Evolutionary conservation across 2,797 vertebrate species (phyloP).

Genomic region (Cetoscarus ocellatus): DNA sequence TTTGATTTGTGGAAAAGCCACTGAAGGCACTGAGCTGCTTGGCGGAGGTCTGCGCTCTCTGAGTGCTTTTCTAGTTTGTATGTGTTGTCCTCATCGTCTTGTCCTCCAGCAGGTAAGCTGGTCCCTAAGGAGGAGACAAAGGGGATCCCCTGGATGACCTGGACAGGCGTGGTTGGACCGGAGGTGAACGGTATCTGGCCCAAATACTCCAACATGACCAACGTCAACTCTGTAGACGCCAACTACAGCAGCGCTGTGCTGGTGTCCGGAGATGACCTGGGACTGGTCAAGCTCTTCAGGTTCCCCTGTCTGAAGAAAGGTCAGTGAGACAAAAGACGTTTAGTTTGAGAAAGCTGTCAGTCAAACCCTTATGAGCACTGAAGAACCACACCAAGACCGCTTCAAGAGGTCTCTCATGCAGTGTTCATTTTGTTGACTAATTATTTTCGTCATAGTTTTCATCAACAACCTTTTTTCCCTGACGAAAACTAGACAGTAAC

Average conservation of each 20-base stretch:
- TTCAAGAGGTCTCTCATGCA: too few species aligned
- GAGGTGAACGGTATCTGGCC: constrained; percentile 97
- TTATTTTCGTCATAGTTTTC: too few species aligned
- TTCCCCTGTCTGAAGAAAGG: constrained; percentile 97
- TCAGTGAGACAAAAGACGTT: constrained; percentile 2
- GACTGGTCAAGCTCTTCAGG: constrained; percentile 92
- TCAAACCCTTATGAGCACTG: too few species aligned
- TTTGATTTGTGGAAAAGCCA: too few species aligned
- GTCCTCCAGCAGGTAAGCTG: constrained; percentile 88
- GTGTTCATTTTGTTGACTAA: too few species aligned
- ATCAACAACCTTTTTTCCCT: too few species aligned
- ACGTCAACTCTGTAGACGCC: constrained; percentile 94
- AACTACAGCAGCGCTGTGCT: constrained; percentile 92
- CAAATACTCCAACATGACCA: constrained; percentile 90
- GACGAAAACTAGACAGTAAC: too few species aligned
- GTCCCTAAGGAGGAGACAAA: constrained; percentile 93
- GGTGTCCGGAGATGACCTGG: constrained; percentile 93
- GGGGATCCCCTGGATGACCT: constrained; percentile 94
- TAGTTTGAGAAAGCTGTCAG: too few species aligned
- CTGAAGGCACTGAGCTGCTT: too few species aligned
- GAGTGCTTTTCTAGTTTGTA: too few species aligned
- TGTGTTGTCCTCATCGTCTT: neutral
- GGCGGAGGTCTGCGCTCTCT: too few species aligned
- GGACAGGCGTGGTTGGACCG: constrained; percentile 92
- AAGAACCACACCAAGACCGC: too few species aligned